Base-by-base conservation (phyloP, 2,113 vertebrate genomes). In the Galbula dea region DNA sequence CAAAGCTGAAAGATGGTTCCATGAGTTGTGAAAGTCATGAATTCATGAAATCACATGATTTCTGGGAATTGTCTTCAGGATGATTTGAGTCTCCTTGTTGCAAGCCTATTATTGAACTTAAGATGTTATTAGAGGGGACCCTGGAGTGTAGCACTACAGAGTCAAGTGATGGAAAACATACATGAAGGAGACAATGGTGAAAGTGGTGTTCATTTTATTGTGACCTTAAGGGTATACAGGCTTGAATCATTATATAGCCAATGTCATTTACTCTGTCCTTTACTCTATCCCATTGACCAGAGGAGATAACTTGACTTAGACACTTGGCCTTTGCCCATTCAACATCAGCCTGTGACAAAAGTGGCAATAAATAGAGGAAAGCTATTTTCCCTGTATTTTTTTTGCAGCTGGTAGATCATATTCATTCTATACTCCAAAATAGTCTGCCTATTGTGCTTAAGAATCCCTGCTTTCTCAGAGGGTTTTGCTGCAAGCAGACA, bases 351-450 rank as follows among this genome's bases (percentile, higher is more conserved):
- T 72, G 30, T 37, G 58, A 48, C 23, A 75, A 59, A 83, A 63
- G n/a, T 14, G 6, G 39, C 11, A 72, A 9, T 7, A 65, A 37
- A 66, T 39, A 51, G 45, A 78, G 30, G 23, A 80, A 65, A 62
- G 15, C 10, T 55, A 1, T 16, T 93, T 89, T 84, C 41, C n/a
- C n/a, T n/a, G n/a, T n/a, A n/a, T n/a, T n/a, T n/a, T n/a, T n/a
- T n/a, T n/a, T n/a, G n/a, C 18, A 66, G 16, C 22, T 1, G 0
- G 11, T 29, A n/a, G 32, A 30, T 48, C n/a, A 29, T 8, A 62
- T 22, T 32, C 19, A 6, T 61, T 72, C 30, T 30, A 55, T 21
- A 27, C n/a, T 71, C 30, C 65, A 83, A 66, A 93, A 41, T 0
- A 76, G 11, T 18, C 54, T 66, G 32, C 51, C 52, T 19, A 13